Base-by-base conservation (phyloP, 2,888 invertebrate species). In the Meteorus cinctellus region DNA sequence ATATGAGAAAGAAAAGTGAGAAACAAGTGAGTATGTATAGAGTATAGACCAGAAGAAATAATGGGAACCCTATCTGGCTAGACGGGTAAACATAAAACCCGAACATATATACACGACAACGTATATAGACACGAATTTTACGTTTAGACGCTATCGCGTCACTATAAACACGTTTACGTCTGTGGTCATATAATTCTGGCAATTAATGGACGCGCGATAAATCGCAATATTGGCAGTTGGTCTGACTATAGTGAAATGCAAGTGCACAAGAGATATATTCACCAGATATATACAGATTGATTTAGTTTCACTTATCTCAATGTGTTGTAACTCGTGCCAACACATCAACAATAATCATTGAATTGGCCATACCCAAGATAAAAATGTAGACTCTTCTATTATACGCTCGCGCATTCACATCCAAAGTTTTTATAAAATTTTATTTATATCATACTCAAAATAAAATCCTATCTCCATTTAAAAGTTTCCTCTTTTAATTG, bases 181-280 rank as follows among this genome's bases (percentile, higher is more conserved):
- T 55, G 31, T 48, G 76, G 67, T 68, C 76, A n/a, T 74, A 77
- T 80, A 77, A 77, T 77, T 76, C 69, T 48, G 75, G 60, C 77
- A 78, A 80, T 80, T 78, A 80, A 80, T 80, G 78, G 77, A 75
- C 68, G 59, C 36, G 67, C 76, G 78, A 80, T 80, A 80, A 80
- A 80, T 78, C 77, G 80, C 69, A 60, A 76, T 77, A 80, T 80
- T 78, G 78, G 80, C 77, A 78, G 78, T 74, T 74, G 68, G 68
- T 66, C 27, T 62, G n/a, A 48, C 16, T 48, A 48, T 74, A 75
- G 69, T 48, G 68, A 74, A 69, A 69, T 48, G 62, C 74, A 34
- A 62, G 24, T 41, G 48, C 48, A 68, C 48, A 48, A 51, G 34
- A 48, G n/a, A n/a, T 48, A 48, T 48, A 48, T 48, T n/a, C 48